A percentile compares a stretch with the other conserved stretches of the same genome.
Conservation (phyloP, 2,888 invertebrate species). For the Zygogramma bicolorata region DNA sequence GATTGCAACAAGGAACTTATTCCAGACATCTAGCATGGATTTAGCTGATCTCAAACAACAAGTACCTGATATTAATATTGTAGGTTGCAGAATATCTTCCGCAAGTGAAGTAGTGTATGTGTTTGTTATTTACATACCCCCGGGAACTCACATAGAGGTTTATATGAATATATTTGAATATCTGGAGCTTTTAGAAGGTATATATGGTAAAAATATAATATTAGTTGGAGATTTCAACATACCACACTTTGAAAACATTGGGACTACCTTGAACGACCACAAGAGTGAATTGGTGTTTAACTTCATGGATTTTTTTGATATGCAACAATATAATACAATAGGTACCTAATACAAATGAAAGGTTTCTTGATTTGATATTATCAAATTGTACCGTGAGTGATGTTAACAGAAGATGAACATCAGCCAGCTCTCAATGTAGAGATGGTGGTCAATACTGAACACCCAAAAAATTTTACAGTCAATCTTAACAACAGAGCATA, state of each 20-base stretch:
- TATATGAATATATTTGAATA: neutral
- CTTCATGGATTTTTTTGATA: neutral
- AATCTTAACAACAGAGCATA: neutral
- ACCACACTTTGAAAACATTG: neutral
- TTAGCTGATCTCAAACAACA: neutral
- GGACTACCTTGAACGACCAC: neutral
- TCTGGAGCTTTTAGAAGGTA: neutral
- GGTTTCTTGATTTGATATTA: neutral
- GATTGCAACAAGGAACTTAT: no score
- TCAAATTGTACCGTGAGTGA: neutral
- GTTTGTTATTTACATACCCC: neutral
- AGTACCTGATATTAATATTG: neutral
- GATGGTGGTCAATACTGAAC: neutral
- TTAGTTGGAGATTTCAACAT: constrained; percentile 6
- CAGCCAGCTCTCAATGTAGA: neutral
- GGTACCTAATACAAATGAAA: neutral
- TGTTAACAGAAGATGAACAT: neutral
- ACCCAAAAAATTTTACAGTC: neutral
- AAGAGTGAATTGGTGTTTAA: neutral
- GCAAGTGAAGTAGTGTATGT: neutral
- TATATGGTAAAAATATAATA: constrained; percentile 1
- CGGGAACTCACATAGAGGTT: neutral
- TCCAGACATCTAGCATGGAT: neutral
- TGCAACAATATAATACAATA: neutral
- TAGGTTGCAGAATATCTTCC: neutral